Percentiles rank a stretch among this genome's conserved stretches.
Conservation (phyloP, 2,113 vertebrate genomes). For the Podarcis cretensis region DNA sequence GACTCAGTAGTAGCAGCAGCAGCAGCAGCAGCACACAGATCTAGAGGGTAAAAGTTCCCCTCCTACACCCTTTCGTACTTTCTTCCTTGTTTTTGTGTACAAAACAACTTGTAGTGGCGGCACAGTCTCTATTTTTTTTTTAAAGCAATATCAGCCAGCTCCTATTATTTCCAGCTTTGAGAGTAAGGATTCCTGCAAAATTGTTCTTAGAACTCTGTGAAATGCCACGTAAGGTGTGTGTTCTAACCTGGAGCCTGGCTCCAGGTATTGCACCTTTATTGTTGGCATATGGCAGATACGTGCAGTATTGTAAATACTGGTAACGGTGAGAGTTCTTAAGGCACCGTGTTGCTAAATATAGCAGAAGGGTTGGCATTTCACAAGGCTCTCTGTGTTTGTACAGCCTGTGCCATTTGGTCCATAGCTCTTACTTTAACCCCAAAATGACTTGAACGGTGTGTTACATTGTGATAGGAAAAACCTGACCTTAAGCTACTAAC, state of each 20-base stretch:
- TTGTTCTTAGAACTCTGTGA: background rate
- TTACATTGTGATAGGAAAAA: background rate
- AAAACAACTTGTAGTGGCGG: background rate
- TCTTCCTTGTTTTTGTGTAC: background rate
- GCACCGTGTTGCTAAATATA: conserved; percentile 43
- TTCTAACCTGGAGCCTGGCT: rapidly evolving
- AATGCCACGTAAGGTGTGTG: rapidly evolving
- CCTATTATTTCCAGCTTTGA: rapidly evolving
- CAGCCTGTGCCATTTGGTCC: conserved; percentile 32
- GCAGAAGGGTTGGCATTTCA: background rate
- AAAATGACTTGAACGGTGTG: background rate
- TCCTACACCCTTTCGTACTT: background rate
- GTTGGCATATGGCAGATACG: rapidly evolving
- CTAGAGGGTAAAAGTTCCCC: background rate
- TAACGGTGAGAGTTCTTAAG: background rate
- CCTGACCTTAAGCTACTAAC: background rate
- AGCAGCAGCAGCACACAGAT: background rate
- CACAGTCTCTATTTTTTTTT: background rate
- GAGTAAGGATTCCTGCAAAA: rapidly evolving
- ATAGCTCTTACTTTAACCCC: background rate
- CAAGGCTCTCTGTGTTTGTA: background rate
- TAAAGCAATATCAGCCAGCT: background rate
- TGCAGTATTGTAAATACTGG: background rate
- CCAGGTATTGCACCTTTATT: rapidly evolving
- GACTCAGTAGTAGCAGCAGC: background rate